A percentile compares a stretch with the other conserved stretches of the same genome.
These are phyloP conservation scores for Leptinotarsa lineolata DNA, from an alignment of 1,140 invertebrate genomes.

Conservation along the genomic window DNA sequence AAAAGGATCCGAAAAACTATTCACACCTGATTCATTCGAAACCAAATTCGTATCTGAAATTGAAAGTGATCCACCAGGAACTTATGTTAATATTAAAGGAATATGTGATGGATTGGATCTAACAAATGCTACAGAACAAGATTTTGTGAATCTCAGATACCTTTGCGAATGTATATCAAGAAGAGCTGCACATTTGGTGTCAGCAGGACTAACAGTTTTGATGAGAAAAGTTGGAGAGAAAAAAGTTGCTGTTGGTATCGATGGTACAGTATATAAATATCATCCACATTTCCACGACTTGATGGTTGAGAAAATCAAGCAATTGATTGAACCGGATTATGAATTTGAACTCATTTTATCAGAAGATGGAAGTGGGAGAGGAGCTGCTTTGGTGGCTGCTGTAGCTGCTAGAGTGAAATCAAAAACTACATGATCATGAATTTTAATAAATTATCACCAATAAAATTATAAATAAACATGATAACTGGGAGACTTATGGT, in stretches of 20 bases:
- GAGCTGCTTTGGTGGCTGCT: constrained; percentile 95
- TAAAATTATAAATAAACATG: too few relatives aligned
- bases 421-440: too few relatives aligned
- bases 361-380: constrained; percentile 96
- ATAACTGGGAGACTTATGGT: too few relatives aligned
- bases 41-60: constrained; percentile 98
- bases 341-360: constrained; percentile 97
- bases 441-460: too few relatives aligned
- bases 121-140: constrained; percentile 71
- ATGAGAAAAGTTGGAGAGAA: constrained; percentile 85
- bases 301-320: constrained; percentile 88
- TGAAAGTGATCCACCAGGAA: constrained; percentile 81
- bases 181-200: constrained; percentile 89
- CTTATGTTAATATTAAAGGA: constrained; percentile 79
- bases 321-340: constrained; percentile 68
- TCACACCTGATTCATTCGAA: constrained; percentile 68
- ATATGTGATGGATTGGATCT: constrained; percentile 64
- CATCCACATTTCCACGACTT: constrained; percentile 97
- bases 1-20: constrained; percentile 68
- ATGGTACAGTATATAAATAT: constrained; percentile 97
- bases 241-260: constrained; percentile 92
- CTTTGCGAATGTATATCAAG: constrained; percentile 90
- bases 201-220: constrained; percentile 80
- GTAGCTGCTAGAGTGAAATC: constrained; percentile 65
- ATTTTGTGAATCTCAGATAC: constrained; percentile 60